phyloP scores from a whole-genome alignment of 2,797 vertebrate genomes.

The Acanthornis magna region DNA sequence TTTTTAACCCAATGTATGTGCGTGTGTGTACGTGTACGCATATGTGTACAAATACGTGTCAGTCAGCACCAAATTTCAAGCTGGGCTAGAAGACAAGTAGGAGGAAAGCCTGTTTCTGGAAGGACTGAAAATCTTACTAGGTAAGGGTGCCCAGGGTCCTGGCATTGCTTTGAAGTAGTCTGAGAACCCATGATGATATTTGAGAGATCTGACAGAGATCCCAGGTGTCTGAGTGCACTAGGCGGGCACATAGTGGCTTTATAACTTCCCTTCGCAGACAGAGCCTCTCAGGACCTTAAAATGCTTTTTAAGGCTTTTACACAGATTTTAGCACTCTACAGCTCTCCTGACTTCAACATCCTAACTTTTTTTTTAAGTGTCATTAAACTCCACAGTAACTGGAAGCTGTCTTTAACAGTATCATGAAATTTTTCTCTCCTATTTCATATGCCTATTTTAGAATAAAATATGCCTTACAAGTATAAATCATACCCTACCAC shows the following conservation, averaged over 20 bases:
- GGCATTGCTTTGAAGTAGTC: neutral
- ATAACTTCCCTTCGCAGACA: neutral
- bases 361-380: neutral
- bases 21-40: neutral
- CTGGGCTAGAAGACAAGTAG: neutral
- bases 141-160: rapidly evolving
- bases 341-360: neutral
- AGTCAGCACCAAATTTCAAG: neutral
- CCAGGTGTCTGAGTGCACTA: neutral
- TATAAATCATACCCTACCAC: neutral
- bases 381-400: neutral
- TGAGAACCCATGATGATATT: neutral
- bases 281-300: neutral
- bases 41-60: no score
- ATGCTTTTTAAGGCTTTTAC: neutral
- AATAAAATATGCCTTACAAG: neutral
- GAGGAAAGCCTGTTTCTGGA: neutral
- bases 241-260: neutral
- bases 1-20: neutral
- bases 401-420: neutral
- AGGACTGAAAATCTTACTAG: neutral
- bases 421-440: neutral
- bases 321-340: neutral
- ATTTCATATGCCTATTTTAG: neutral
- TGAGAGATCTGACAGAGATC: neutral